Conservation (phyloP, 35 echinoderm and acorn worm genomes). For the Amphiura filiformis region DNA sequence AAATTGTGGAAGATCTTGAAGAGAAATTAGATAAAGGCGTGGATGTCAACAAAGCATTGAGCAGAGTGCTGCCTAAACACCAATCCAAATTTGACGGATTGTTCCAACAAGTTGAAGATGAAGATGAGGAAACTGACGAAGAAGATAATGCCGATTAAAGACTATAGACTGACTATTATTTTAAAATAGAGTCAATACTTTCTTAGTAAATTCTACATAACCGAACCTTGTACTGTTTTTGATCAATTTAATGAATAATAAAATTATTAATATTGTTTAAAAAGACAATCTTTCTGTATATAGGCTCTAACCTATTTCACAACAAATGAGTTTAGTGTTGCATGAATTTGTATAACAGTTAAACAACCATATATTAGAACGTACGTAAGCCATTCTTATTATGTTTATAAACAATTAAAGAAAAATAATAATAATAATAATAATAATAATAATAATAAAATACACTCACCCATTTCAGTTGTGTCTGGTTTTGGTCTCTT, state of each 20-base stretch:
- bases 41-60: conserved; percentile 2
- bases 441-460: no score
- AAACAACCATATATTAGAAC: no score
- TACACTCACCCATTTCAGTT: not conserved
- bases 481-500: not conserved
- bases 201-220: not conserved
- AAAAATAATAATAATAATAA: no score
- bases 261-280: not conserved
- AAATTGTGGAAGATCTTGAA: not conserved
- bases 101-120: conserved; percentile 7
- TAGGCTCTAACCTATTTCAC: not conserved
- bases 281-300: not conserved
- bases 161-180: not conserved
- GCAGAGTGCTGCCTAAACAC: conserved; percentile 15
- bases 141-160: not conserved
- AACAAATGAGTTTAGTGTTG: no score
- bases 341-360: no score
- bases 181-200: not conserved
- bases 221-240: not conserved
- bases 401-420: no score
- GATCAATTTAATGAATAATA: not conserved
- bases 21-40: not conserved
- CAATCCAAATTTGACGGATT: conserved; percentile 16
- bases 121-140: not conserved
- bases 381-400: no score